phyloP scores from a whole-genome alignment of 2,888 invertebrate genomes.

The Lochmaea capreae region DNA sequence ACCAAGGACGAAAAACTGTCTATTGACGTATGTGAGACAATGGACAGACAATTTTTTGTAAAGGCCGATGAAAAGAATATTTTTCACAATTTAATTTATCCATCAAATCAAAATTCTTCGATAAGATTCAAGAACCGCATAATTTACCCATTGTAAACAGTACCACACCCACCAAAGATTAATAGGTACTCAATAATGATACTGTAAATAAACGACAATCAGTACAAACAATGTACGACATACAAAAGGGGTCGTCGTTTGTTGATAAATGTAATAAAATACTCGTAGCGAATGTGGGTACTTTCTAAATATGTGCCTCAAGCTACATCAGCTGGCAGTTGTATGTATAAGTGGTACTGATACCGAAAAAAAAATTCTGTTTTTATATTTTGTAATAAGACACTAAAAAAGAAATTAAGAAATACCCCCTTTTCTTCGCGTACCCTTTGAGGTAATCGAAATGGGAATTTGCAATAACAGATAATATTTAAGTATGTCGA shows the following conservation, averaged over 20 bases:
- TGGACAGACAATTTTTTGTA: too few relatives aligned
- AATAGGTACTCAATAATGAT: background rate
- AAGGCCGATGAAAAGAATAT: too few relatives aligned
- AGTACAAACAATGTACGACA: background rate
- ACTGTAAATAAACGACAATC: constrained; percentile 9
- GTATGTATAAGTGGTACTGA: background rate
- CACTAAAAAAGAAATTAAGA: too few relatives aligned
- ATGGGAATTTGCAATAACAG: too few relatives aligned
- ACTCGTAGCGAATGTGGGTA: constrained; percentile 6
- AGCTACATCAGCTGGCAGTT: constrained; percentile 8
- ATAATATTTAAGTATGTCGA: too few relatives aligned
- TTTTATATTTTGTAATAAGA: too few relatives aligned
- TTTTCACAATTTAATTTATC: background rate
- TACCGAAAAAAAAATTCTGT: background rate
- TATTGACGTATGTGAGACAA: too few relatives aligned
- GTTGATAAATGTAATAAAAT: constrained; percentile 14
- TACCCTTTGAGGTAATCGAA: too few relatives aligned
- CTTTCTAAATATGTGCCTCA: constrained; percentile 16
- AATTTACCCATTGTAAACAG: background rate
- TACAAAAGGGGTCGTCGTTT: constrained; percentile 6
- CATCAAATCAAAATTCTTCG: background rate
- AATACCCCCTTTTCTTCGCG: too few relatives aligned
- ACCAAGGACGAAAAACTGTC: too few relatives aligned
- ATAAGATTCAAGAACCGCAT: background rate
- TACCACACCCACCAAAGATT: background rate